A percentile compares a stretch with the other conserved stretches of the same genome.
Evolutionary conservation across 2,113 vertebrate species (phyloP).

Genomic region (Cyanocitta stelleri): DNA sequence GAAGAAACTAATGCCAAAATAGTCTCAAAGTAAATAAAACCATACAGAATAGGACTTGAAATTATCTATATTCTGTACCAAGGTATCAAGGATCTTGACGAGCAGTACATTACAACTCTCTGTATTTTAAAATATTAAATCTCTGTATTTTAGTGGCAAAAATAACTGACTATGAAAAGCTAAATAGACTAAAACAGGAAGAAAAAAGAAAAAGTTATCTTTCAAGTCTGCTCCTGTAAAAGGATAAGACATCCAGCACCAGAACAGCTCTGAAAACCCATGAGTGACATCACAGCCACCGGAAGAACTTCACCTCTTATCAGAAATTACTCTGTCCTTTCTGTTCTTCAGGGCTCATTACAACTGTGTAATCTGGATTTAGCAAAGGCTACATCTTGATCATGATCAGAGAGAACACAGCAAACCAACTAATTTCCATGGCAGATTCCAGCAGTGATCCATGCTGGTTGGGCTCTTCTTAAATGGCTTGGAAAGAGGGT

Average conservation of each 20-base stretch:
- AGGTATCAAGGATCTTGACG: background rate
- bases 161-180: background rate
- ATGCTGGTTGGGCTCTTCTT: background rate
- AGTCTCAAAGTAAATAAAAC: background rate
- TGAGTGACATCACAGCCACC: background rate
- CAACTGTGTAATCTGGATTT: background rate
- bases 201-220: background rate
- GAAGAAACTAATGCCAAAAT: background rate
- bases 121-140: background rate
- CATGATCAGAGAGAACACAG: background rate
- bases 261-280: background rate
- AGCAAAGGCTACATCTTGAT: background rate
- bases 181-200: background rate
- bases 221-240: background rate
- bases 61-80: background rate
- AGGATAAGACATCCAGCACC: background rate
- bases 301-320: background rate
- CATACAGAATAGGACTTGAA: background rate
- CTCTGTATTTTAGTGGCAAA: background rate
- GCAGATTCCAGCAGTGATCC: background rate
- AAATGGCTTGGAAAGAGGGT: background rate
- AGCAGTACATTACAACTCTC: background rate
- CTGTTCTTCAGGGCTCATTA: background rate
- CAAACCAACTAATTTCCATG: background rate
- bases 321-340: background rate